Evolutionary conservation across 1,140 invertebrate species (phyloP).

Genomic region (Sycophaga agraensis): DNA sequence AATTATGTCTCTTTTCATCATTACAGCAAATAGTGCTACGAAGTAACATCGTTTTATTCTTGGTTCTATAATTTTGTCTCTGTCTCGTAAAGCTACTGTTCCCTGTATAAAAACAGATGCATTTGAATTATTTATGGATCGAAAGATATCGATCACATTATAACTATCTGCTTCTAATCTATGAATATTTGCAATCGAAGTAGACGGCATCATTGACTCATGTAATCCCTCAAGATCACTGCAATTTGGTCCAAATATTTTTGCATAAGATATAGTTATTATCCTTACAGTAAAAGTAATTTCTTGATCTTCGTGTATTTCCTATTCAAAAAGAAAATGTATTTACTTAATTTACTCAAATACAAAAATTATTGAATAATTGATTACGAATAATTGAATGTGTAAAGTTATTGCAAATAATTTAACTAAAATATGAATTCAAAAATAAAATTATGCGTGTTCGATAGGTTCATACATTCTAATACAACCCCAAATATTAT

Average conservation of each 20-base stretch:
- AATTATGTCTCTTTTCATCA: slow-evolving; percentile 50
- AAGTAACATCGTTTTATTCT: slow-evolving; percentile 50
- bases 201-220: slow-evolving; percentile 31
- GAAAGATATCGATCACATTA: slow-evolving; percentile 41
- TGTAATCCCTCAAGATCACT: slow-evolving; percentile 42
- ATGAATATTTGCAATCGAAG: slow-evolving; percentile 41
- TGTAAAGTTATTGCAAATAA: no score
- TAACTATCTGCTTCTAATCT: slow-evolving; percentile 30
- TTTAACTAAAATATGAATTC: not conserved
- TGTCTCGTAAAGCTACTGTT: slow-evolving; percentile 36
- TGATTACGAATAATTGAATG: no score
- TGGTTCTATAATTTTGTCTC: slow-evolving; percentile 43
- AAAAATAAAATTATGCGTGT: not conserved
- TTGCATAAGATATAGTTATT: slow-evolving; percentile 48
- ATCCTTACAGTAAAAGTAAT: slow-evolving; percentile 41
- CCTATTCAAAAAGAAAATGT: slow-evolving; percentile 20
- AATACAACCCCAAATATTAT: no score
- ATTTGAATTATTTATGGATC: slow-evolving; percentile 20
- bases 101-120: slow-evolving; percentile 44
- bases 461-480: no score
- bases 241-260: slow-evolving; percentile 44
- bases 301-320: slow-evolving; percentile 34
- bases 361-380: not conserved
- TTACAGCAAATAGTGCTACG: slow-evolving; percentile 42
- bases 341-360: not conserved